phyloP scores from a whole-genome alignment of 64 coral and sea anemone genomes.

The Anthopleura sola region DNA sequence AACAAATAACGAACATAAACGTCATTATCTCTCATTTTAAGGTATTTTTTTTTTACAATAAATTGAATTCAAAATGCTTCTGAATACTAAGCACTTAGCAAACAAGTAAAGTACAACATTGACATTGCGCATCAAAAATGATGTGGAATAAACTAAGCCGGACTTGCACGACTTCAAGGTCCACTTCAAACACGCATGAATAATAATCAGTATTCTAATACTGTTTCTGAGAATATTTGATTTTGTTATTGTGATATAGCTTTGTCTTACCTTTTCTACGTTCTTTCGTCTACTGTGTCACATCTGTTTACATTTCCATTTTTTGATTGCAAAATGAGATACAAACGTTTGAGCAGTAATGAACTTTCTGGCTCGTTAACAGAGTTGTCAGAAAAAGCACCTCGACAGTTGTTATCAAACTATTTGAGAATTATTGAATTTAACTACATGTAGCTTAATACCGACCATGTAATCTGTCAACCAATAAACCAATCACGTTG shows the following conservation, averaged over 20 bases:
- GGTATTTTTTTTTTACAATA: no score
- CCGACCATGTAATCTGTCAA: background rate
- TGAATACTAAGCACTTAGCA: no score
- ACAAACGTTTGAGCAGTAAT: background rate
- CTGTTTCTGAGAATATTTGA: no score
- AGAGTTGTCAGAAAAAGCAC: background rate
- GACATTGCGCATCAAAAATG: no score
- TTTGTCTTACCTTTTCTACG: no score
- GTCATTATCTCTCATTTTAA: background rate
- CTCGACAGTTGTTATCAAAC: background rate
- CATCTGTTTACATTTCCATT: background rate
- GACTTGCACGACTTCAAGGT: no score
- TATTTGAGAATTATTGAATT: background rate
- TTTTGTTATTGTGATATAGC: no score
- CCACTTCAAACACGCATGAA: no score
- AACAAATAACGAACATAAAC: background rate
- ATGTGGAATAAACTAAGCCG: no score
- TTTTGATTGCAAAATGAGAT: background rate
- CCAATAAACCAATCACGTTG: background rate
- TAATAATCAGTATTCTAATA: no score
- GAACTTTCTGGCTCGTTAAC: background rate
- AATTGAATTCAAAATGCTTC: no score
- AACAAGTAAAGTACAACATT: no score
- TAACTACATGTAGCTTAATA: background rate
- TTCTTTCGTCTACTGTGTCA: background rate